A percentile compares a stretch with the other conserved stretches of the same genome.
phyloP scores from a whole-genome alignment of 2,113 vertebrate genomes.

The Anarrhichthys ocellatus region DNA sequence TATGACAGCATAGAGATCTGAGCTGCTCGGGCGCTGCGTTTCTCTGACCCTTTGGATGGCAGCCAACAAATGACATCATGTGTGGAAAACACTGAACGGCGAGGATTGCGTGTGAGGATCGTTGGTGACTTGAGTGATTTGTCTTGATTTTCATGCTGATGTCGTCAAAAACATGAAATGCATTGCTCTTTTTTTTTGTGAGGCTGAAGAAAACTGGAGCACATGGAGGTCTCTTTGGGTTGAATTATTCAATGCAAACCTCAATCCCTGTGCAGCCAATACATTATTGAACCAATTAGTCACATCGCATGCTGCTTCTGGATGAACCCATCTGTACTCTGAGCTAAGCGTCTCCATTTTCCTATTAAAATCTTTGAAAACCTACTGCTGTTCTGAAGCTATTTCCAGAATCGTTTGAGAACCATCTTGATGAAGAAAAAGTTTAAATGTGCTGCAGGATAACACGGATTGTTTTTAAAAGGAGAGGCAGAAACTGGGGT shows the following conservation, averaged over 20 bases:
- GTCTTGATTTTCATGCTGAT: not conserved
- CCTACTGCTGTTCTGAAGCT: not conserved
- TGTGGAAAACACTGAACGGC: constrained; percentile 3
- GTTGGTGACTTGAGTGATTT: not conserved
- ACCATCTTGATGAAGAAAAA: not conserved
- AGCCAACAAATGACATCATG: constrained; percentile 65
- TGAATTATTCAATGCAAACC: constrained; percentile 53
- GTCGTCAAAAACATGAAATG: not conserved
- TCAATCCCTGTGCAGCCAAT: constrained; percentile 35
- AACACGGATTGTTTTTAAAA: not conserved
- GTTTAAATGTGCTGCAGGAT: not conserved
- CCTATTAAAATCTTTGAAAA: not conserved
- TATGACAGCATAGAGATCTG: constrained; percentile 84
- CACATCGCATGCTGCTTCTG: constrained; percentile 25
- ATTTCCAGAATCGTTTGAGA: not conserved
- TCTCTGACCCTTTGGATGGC: constrained; percentile 47
- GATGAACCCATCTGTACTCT: not conserved
- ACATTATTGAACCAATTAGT: constrained; percentile 44
- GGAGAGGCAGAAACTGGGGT: not conserved
- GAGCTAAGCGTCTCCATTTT: not conserved
- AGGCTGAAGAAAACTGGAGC: not conserved
- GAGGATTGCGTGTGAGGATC: not conserved
- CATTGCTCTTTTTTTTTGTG: not conserved
- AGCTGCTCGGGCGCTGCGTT: constrained; percentile 41
- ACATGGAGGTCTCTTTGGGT: constrained; percentile 16